phyloP scores from a whole-genome alignment of 1,140 invertebrate species.

The Philaenus spumarius region DNA sequence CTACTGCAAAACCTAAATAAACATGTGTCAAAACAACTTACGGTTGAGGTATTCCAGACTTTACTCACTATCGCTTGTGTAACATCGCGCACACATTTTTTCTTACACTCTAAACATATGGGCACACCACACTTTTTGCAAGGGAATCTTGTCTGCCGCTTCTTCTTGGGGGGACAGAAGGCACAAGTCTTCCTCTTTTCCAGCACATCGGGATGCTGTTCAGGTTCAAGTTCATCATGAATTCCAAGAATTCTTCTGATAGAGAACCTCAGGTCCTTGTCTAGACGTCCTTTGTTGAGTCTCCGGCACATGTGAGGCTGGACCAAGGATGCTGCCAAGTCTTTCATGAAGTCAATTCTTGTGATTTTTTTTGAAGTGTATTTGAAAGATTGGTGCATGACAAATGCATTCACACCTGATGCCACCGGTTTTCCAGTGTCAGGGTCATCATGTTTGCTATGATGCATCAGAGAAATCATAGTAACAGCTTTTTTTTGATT shows the following conservation, averaged over 20 bases:
- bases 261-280: constrained; percentile 9
- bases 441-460: constrained; percentile 25
- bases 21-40: too few relatives aligned
- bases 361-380: constrained; percentile 9
- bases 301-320: constrained; percentile 29
- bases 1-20: too few relatives aligned
- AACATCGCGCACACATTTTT: too few relatives aligned
- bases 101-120: too few relatives aligned
- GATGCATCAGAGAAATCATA: constrained; percentile 29
- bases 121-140: too few relatives aligned
- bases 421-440: constrained; percentile 33
- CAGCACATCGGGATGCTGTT: too few relatives aligned
- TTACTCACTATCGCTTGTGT: too few relatives aligned
- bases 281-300: too few relatives aligned
- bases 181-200: too few relatives aligned
- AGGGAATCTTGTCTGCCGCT: too few relatives aligned
- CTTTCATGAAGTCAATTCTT: constrained; percentile 25
- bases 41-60: too few relatives aligned
- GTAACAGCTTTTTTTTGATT: constrained; percentile 33
- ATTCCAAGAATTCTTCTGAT: constrained; percentile 5
- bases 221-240: not conserved
- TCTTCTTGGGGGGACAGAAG: too few relatives aligned
- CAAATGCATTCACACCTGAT: constrained; percentile 12
- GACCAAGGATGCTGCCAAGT: constrained; percentile 19
- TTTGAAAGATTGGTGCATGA: constrained; percentile 7